Evolutionary conservation across 2,888 invertebrate genomes (phyloP).

Genomic region (Cristatella mucedo): DNA sequence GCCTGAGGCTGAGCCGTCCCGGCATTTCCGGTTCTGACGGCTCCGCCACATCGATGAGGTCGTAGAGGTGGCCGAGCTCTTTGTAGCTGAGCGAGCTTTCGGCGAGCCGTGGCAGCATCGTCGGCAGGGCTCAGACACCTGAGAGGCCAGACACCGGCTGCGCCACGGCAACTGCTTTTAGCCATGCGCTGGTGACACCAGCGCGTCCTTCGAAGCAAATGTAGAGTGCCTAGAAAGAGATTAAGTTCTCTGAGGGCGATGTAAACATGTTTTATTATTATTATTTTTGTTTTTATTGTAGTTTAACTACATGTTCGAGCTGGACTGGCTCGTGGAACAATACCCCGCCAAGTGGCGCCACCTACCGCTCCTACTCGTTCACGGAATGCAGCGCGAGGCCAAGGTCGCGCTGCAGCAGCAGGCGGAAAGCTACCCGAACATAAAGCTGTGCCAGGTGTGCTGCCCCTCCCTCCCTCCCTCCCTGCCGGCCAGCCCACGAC

Average conservation of each 20-base stretch:
- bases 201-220: neutral
- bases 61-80: too few relatives aligned
- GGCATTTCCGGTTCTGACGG: too few relatives aligned
- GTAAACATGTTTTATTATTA: too few relatives aligned
- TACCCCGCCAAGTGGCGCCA: conserved; percentile 57
- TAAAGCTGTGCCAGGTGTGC: conserved; percentile 32
- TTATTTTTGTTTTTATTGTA: conserved; percentile 39
- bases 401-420: conserved; percentile 45
- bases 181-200: neutral
- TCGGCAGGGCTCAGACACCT: too few relatives aligned
- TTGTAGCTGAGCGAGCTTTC: too few relatives aligned
- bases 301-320: conserved; percentile 81
- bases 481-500: too few relatives aligned
- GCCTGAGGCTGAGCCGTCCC: too few relatives aligned
- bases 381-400: conserved; percentile 49
- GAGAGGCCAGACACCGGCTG: neutral
- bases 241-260: too few relatives aligned
- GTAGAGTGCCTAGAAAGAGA: too few relatives aligned
- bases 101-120: too few relatives aligned
- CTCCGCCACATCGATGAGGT: too few relatives aligned
- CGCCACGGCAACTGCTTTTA: neutral
- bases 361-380: conserved; percentile 50
- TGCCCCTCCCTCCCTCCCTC: neutral
- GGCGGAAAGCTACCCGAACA: conserved; percentile 23
- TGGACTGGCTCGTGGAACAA: conserved; percentile 71